Percentiles rank a stretch among this genome's conserved stretches.
Conservation (phyloP, 2,797 vertebrate genomes). For the Sebastes ruberrimus region DNA sequence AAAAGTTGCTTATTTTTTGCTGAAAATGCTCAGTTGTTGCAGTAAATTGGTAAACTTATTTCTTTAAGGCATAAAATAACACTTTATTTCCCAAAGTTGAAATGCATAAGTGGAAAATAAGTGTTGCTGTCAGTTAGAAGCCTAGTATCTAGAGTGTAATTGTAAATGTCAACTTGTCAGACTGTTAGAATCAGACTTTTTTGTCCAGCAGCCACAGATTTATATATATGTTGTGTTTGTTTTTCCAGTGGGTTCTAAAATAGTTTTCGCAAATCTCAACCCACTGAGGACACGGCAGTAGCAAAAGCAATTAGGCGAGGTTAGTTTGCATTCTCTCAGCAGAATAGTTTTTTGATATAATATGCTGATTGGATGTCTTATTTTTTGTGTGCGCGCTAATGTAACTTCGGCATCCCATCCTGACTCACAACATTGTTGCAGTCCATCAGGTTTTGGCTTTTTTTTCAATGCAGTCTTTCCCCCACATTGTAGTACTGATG, state of each 20-base stretch:
- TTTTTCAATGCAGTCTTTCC: neutral
- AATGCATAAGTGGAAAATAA: neutral
- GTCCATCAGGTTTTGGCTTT: neutral
- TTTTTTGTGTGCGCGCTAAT: neutral
- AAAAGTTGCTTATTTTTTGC: neutral
- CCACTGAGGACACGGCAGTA: neutral
- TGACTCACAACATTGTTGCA: neutral
- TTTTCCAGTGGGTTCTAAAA: neutral
- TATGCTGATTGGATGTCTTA: neutral
- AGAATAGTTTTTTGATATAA: neutral
- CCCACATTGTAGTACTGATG: neutral
- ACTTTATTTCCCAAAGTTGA: neutral
- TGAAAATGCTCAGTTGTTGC: neutral
- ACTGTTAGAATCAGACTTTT: neutral
- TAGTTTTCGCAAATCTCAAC: neutral
- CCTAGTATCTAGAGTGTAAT: neutral
- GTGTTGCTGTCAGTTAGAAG: neutral
- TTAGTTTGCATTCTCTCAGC: neutral
- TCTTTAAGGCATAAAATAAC: neutral
- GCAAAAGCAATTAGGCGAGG: neutral
- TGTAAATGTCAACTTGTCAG: neutral
- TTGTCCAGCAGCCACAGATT: neutral
- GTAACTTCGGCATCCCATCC: neutral
- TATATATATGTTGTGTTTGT: neutral
- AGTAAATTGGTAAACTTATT: neutral